Percentiles rank a stretch among this genome's conserved stretches.
Conservation (phyloP, 2,888 invertebrate species). For the Synergus umbraculus region DNA sequence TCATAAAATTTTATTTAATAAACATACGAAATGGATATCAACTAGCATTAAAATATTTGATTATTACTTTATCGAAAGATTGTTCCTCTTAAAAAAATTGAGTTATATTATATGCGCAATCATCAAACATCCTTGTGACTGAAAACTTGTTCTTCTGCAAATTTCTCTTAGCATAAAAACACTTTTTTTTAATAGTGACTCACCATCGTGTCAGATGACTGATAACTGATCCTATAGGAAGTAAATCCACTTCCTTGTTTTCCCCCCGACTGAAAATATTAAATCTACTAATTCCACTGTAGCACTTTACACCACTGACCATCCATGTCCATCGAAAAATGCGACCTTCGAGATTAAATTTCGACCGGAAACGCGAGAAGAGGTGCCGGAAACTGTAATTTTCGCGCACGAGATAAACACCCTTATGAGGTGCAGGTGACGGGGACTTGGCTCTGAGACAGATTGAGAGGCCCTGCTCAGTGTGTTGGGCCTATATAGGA, state of each 20-base stretch:
- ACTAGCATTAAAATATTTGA: too few species aligned
- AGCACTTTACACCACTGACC: conserved; percentile 52
- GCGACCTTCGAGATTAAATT: background rate
- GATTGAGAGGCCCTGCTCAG: conserved; percentile 69
- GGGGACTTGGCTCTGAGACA: conserved; percentile 62
- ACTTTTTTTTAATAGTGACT: conserved; percentile 40
- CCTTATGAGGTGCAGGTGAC: conserved; percentile 11
- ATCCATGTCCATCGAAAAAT: conserved; percentile 36
- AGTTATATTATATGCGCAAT: background rate
- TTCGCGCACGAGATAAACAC: conserved; percentile 14
- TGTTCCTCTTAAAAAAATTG: background rate
- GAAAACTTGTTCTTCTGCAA: background rate
- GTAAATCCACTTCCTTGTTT: conserved; percentile 13
- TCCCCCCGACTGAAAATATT: conserved; percentile 3
- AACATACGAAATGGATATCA: background rate
- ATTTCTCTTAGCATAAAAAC: background rate
- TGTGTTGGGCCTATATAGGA: conserved; percentile 71
- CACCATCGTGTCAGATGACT: conserved; percentile 53
- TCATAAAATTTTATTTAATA: background rate
- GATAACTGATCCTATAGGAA: conserved; percentile 46
- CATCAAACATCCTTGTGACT: background rate
- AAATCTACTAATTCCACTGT: conserved; percentile 48
- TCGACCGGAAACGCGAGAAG: background rate
- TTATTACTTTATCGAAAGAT: background rate
- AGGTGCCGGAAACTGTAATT: background rate